These are phyloP conservation scores for Taphrorychus bicolor DNA, from an alignment of 2,888 invertebrate genomes.

Conservation along the genomic window DNA sequence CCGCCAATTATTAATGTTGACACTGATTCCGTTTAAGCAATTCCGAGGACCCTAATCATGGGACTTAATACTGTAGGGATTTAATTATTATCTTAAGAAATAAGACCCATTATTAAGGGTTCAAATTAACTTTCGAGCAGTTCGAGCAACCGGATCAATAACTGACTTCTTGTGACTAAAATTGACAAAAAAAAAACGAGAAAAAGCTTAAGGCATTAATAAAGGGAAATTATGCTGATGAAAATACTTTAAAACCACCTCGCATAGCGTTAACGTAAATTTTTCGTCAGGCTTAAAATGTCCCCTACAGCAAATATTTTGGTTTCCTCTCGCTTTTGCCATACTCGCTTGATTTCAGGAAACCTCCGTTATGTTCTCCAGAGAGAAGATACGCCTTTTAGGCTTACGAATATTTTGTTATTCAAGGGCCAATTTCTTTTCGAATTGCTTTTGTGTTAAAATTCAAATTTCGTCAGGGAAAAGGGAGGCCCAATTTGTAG, in stretches of 20 bases:
- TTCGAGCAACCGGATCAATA: too few species aligned
- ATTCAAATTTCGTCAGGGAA: constrained; percentile 3
- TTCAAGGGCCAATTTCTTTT: constrained; percentile 8
- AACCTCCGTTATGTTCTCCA: background rate
- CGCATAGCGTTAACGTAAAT: too few species aligned
- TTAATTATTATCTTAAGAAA: background rate
- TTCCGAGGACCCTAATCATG: background rate
- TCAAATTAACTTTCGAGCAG: too few species aligned
- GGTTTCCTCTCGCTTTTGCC: background rate
- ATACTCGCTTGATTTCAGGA: background rate
- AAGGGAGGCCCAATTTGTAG: background rate
- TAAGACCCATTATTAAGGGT: background rate
- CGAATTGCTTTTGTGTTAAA: constrained; percentile 3
- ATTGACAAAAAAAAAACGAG: too few species aligned
- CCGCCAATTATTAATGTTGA: constrained; percentile 1
- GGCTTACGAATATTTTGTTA: constrained; percentile 11
- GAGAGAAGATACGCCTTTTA: constrained; percentile 9
- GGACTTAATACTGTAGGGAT: background rate
- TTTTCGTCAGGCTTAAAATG: background rate
- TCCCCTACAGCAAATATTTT: background rate
- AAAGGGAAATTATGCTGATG: too few species aligned
- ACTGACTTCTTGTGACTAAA: too few species aligned
- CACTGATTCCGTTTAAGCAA: background rate
- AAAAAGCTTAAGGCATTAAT: too few species aligned
- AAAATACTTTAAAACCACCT: too few species aligned